Evolutionary conservation across 2,888 invertebrate genomes (phyloP).

Genomic region (Anthoptus insignis): DNA sequence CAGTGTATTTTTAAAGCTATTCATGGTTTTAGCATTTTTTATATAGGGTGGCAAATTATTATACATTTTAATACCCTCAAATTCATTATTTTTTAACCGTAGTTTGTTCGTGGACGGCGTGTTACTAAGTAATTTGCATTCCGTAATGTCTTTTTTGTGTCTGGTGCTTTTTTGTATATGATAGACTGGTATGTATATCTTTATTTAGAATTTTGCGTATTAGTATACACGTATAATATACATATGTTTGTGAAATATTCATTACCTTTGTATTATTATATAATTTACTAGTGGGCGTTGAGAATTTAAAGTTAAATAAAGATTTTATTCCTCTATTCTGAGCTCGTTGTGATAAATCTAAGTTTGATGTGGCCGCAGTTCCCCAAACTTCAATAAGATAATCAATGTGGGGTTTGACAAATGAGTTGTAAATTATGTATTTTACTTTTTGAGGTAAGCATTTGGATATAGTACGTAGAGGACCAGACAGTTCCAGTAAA

Average conservation of each 20-base stretch:
- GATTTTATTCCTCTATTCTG: conserved; percentile 30
- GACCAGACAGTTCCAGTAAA: conserved; percentile 44
- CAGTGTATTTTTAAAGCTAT: conserved; percentile 7
- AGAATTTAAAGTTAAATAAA: conserved; percentile 23
- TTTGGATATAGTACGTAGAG: conserved; percentile 24
- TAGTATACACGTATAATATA: conserved; percentile 32
- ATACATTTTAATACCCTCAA: conserved; percentile 2
- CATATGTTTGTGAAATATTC: conserved; percentile 29
- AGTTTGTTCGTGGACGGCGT: conserved; percentile 1
- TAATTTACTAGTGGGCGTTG: conserved; percentile 12
- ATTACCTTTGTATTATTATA: conserved; percentile 26
- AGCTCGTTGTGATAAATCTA: conserved; percentile 15
- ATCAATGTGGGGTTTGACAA: background rate
- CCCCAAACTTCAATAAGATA: conserved; percentile 4
- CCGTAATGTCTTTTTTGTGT: conserved; percentile 22
- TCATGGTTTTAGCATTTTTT: conserved; percentile 11
- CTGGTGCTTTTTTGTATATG: conserved; percentile 29
- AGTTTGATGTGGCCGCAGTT: conserved; percentile 17
- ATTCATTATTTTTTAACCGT: conserved; percentile 7
- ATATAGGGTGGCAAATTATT: background rate
- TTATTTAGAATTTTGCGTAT: conserved; percentile 36
- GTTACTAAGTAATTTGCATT: conserved; percentile 17
- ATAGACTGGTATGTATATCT: conserved; percentile 21
- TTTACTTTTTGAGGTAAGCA: conserved; percentile 34
- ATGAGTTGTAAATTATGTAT: conserved; percentile 40